phyloP scores from a whole-genome alignment of 2,888 invertebrate genomes.

The Sclerodermus sp. region DNA sequence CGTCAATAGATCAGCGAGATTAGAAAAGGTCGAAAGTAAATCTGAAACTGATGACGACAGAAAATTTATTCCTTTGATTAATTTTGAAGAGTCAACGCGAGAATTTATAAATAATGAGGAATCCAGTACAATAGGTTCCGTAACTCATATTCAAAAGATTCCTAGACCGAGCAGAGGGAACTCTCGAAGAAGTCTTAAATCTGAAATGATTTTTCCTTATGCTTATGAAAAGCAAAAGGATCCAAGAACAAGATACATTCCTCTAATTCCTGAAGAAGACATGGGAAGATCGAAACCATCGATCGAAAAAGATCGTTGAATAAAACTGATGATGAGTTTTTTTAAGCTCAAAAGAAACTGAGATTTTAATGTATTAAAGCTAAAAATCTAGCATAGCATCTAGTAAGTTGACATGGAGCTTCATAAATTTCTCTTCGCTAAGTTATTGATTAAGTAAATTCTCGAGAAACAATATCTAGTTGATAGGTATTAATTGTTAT shows the following conservation, averaged over 20 bases:
- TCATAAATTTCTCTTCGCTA: no score
- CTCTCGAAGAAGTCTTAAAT: conserved; percentile 15
- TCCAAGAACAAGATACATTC: conserved; percentile 52
- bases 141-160: conserved; percentile 46
- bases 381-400: no score
- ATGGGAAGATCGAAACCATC: conserved; percentile 30
- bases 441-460: background rate
- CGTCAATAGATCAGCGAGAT: background rate
- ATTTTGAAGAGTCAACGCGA: conserved; percentile 21
- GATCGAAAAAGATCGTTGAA: conserved; percentile 40
- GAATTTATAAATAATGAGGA: conserved; percentile 15
- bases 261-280: conserved; percentile 50
- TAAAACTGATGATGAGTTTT: background rate
- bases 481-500: conserved; percentile 1
- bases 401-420: no score
- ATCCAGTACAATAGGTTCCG: conserved; percentile 18
- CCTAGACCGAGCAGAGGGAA: conserved; percentile 22
- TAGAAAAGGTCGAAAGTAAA: background rate
- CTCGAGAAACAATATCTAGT: background rate
- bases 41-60: conserved; percentile 17
- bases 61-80: conserved; percentile 47
- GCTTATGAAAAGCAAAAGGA: conserved; percentile 51
- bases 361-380: no score
- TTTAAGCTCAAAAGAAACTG: background rate
- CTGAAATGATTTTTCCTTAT: conserved; percentile 48